Conservation (phyloP, 2,888 invertebrate species). For the Anticlea derivata region DNA sequence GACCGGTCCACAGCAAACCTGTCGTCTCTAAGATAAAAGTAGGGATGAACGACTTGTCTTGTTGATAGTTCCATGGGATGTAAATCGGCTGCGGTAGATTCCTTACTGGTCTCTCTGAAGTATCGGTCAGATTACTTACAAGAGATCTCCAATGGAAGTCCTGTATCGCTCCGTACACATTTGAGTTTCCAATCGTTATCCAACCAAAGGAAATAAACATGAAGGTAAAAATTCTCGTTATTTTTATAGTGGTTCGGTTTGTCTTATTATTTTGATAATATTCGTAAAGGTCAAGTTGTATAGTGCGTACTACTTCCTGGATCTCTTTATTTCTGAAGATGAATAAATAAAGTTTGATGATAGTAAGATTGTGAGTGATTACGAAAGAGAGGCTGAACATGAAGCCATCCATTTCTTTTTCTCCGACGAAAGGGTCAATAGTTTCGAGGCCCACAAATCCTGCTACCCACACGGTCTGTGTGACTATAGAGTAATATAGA, state of each 20-base stretch:
- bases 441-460: slow-evolving; percentile 77
- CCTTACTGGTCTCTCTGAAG: slow-evolving; percentile 52
- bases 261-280: slow-evolving; percentile 67
- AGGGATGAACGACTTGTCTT: slow-evolving; percentile 58
- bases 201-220: slow-evolving; percentile 73
- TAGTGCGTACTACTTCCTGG: slow-evolving; percentile 65
- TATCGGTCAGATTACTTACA: slow-evolving; percentile 55
- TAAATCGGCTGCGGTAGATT: slow-evolving; percentile 73
- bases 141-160: slow-evolving; percentile 67
- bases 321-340: slow-evolving; percentile 70
- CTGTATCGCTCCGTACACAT: slow-evolving; percentile 66
- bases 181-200: slow-evolving; percentile 71
- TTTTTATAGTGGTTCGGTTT: slow-evolving; percentile 58
- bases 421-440: slow-evolving; percentile 74
- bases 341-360: slow-evolving; percentile 72
- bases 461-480: slow-evolving; percentile 70
- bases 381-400: slow-evolving; percentile 80
- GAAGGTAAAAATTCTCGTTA: slow-evolving; percentile 60
- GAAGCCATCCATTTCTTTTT: slow-evolving; percentile 72
- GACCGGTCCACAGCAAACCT: slow-evolving; percentile 75
- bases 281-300: slow-evolving; percentile 63
- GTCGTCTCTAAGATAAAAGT: slow-evolving; percentile 70
- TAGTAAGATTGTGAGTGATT: slow-evolving; percentile 73
- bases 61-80: slow-evolving; percentile 75
- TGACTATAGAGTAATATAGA: slow-evolving; percentile 66